Percentiles rank a stretch among this genome's conserved stretches.
phyloP scores from a whole-genome alignment of 2,888 invertebrate species.

The Entomobrya proxima region DNA sequence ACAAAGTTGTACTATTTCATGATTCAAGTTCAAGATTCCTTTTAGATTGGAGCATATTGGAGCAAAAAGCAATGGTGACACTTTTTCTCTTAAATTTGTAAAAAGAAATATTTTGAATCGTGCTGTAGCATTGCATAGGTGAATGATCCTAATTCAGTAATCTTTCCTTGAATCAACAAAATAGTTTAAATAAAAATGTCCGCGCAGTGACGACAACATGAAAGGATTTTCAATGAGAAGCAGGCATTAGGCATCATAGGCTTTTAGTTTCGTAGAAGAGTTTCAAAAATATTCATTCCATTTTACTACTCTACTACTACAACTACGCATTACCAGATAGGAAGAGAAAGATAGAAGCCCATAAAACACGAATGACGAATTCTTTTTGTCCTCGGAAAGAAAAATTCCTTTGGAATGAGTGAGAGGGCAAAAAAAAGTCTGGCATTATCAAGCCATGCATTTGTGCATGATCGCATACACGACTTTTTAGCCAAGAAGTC shows the following conservation, averaged over 20 bases:
- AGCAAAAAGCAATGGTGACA: no score
- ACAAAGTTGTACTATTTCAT: neutral
- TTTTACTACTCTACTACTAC: no score
- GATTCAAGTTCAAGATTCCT: slow-evolving; percentile 18
- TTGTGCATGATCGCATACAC: slow-evolving; percentile 10
- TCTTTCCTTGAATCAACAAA: neutral
- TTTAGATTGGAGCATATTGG: neutral
- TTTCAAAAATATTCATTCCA: no score
- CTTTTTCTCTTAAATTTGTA: neutral
- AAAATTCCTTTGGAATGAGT: slow-evolving; percentile 65
- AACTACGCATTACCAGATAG: neutral
- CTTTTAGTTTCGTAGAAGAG: no score
- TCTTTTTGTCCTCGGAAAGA: slow-evolving; percentile 54
- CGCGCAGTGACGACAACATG: neutral
- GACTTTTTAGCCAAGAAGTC: slow-evolving; percentile 47
- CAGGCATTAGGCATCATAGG: no score
- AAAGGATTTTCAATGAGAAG: neutral
- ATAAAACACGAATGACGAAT: slow-evolving; percentile 51
- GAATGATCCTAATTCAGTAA: slow-evolving; percentile 12
- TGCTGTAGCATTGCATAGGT: neutral
- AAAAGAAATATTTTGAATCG: neutral
- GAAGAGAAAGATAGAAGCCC: slow-evolving; percentile 25
- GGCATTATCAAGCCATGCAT: slow-evolving; percentile 51
- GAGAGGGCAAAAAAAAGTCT: slow-evolving; percentile 43
- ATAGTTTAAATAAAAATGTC: neutral